Percentiles rank a stretch among this genome's conserved stretches.
Conservation (phyloP, 2,113 vertebrate genomes). For the Agapornis roseicollis region DNA sequence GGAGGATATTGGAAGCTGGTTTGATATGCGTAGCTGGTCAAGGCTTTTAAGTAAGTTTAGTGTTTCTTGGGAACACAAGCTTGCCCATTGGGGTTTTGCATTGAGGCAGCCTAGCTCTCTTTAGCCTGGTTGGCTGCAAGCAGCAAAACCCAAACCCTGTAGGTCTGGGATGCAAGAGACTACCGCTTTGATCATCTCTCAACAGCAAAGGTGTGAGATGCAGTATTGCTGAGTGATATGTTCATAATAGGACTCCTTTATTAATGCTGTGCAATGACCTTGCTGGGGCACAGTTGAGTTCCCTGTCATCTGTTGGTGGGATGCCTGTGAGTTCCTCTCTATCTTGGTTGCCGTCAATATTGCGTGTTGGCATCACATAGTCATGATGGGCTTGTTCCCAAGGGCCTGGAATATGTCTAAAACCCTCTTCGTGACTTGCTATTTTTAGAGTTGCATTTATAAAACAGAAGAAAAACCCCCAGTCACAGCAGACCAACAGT, state of each 20-base stretch:
- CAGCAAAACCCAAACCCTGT: background rate
- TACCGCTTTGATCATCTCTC: background rate
- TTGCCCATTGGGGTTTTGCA: background rate
- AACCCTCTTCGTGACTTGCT: conserved; percentile 44
- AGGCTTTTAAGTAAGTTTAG: background rate
- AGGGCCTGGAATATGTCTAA: background rate
- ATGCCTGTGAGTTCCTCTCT: background rate
- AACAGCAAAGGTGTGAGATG: background rate
- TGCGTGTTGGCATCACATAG: background rate
- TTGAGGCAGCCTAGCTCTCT: background rate
- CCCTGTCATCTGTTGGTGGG: conserved; percentile 33
- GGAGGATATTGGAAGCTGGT: background rate
- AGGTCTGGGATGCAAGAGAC: background rate
- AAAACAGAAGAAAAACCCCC: background rate
- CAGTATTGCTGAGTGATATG: background rate
- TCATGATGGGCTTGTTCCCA: conserved; percentile 22
- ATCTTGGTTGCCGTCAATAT: background rate
- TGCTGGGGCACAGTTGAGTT: conserved; percentile 40
- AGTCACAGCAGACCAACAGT: conserved; percentile 11
- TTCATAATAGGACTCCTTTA: conserved; percentile 11
- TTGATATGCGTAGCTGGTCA: fast-evolving
- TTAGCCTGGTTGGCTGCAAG: background rate
- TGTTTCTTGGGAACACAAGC: background rate
- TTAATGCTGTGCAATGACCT: conserved; percentile 53
- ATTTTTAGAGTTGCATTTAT: conserved; percentile 49